A percentile compares a stretch with the other conserved stretches of the same genome.
phyloP scores from a whole-genome alignment of 2,888 invertebrate genomes.

The Clepsis dumicolana region DNA sequence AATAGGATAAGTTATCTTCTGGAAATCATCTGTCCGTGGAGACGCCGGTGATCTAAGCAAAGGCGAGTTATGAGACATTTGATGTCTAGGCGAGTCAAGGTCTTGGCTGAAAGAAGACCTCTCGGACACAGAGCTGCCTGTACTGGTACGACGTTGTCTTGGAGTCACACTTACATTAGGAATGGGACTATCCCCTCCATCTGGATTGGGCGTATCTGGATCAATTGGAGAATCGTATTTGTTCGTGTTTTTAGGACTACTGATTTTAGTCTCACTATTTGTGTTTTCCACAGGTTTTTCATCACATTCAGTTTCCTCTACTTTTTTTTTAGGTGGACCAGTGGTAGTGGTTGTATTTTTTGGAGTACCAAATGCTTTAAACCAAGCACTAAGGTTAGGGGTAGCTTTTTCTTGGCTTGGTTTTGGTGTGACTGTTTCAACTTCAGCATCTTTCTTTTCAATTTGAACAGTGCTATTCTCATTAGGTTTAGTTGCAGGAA shows the following conservation, averaged over 20 bases:
- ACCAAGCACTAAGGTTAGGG: slow-evolving; percentile 96
- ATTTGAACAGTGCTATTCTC: slow-evolving; percentile 54
- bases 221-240: slow-evolving; percentile 77
- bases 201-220: slow-evolving; percentile 71
- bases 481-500: slow-evolving; percentile 60
- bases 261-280: slow-evolving; percentile 60
- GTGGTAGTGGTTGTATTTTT: slow-evolving; percentile 87
- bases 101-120: slow-evolving; percentile 92
- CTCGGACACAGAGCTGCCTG: slow-evolving; percentile 92
- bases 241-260: slow-evolving; percentile 66
- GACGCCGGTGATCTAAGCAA: slow-evolving; percentile 92
- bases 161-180: slow-evolving; percentile 66
- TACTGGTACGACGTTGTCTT: slow-evolving; percentile 90
- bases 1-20: slow-evolving; percentile 89
- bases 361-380: slow-evolving; percentile 96
- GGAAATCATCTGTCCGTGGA: slow-evolving; percentile 90
- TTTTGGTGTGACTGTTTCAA: slow-evolving; percentile 71
- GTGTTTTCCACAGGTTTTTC: slow-evolving; percentile 72
- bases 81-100: slow-evolving; percentile 91
- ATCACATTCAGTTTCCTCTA: slow-evolving; percentile 81
- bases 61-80: slow-evolving; percentile 91
- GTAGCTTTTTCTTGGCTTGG: slow-evolving; percentile 89
- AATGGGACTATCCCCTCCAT: slow-evolving; percentile 78
- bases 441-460: slow-evolving; percentile 73
- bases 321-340: slow-evolving; percentile 85